Conservation (phyloP, 2,797 vertebrate genomes). For the Catostomus latipinnis region DNA sequence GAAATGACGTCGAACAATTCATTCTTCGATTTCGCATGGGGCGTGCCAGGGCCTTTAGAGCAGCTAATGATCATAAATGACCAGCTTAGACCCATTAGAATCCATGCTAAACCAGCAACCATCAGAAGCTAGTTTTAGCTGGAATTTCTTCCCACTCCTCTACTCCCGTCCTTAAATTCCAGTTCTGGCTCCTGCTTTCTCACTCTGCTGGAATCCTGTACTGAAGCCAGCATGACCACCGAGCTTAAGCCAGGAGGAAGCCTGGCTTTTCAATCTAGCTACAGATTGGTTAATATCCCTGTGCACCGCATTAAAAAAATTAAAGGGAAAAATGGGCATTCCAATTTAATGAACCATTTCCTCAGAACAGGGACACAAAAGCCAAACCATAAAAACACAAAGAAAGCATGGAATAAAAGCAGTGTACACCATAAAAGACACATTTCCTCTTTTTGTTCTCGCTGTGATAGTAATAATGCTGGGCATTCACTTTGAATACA, state of each 20-base stretch:
- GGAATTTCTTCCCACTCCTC: neutral
- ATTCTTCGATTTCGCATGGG: too few species aligned
- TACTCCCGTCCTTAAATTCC: constrained; percentile 23
- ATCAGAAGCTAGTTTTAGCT: neutral
- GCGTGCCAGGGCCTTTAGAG: neutral
- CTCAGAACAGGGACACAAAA: constrained; percentile 61
- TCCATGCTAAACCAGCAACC: neutral
- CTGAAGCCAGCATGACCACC: constrained; percentile 60
- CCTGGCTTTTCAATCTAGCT: constrained; percentile 66
- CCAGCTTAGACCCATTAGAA: neutral
- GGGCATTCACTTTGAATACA: constrained; percentile 71
- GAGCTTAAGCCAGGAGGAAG: constrained; percentile 56
- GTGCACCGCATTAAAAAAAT: constrained; percentile 60
- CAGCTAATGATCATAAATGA: neutral
- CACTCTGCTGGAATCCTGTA: constrained; percentile 43
- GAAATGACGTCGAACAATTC: too few species aligned
- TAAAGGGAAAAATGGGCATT: constrained; percentile 65
- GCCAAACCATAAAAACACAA: constrained; percentile 66
- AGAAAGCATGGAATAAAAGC: constrained; percentile 66
- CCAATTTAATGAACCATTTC: constrained; percentile 71
- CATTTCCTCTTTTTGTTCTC: constrained; percentile 74
- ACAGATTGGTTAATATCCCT: constrained; percentile 65
- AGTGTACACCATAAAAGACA: constrained; percentile 69
- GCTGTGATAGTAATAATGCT: constrained; percentile 66
- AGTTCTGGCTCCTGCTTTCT: constrained; percentile 24